Evolutionary conservation across 2,888 invertebrate species (phyloP).

Genomic region (Matsumyia berberina): DNA sequence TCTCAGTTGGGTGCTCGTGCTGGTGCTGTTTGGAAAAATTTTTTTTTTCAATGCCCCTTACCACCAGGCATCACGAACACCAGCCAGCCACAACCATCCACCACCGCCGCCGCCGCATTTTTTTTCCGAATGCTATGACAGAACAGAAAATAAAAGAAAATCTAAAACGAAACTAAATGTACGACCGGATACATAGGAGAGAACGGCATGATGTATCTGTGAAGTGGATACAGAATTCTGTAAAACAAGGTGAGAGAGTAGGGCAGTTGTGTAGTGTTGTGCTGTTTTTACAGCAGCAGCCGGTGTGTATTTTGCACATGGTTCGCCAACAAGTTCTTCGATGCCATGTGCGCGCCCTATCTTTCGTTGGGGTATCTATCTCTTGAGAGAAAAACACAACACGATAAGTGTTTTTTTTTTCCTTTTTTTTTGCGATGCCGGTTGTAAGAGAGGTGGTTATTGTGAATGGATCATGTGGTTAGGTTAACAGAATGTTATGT

Average conservation of each 20-base stretch:
- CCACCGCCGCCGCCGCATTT: not conserved
- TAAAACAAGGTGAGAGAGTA: not conserved
- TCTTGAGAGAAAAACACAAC: slow-evolving; percentile 30
- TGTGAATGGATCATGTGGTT: slow-evolving; percentile 48
- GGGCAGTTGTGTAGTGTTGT: not conserved
- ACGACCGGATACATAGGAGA: slow-evolving; percentile 3
- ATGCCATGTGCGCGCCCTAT: slow-evolving; percentile 61
- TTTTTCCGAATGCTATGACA: not conserved
- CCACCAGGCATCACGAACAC: not conserved
- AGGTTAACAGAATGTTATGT: slow-evolving; percentile 32
- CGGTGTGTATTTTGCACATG: slow-evolving; percentile 52
- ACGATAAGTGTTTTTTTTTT: slow-evolving; percentile 52
- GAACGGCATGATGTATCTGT: slow-evolving; percentile 1
- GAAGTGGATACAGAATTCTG: slow-evolving; percentile 21
- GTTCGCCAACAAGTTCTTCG: slow-evolving; percentile 57
- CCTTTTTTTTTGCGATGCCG: not conserved
- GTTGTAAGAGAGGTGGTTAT: slow-evolving; percentile 6
- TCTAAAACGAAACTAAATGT: slow-evolving; percentile 47
- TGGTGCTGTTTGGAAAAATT: slow-evolving; percentile 42
- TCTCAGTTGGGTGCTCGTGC: slow-evolving; percentile 26
- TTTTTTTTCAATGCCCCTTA: slow-evolving; percentile 10
- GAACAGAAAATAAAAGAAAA: slow-evolving; percentile 4
- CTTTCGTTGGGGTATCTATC: slow-evolving; percentile 29
- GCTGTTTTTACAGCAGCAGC: slow-evolving; percentile 3
- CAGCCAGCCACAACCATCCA: too few relatives aligned